These are phyloP conservation scores for Lasiurus cinereus DNA, from an alignment of 2,113 vertebrate genomes.

Conservation along the genomic window DNA sequence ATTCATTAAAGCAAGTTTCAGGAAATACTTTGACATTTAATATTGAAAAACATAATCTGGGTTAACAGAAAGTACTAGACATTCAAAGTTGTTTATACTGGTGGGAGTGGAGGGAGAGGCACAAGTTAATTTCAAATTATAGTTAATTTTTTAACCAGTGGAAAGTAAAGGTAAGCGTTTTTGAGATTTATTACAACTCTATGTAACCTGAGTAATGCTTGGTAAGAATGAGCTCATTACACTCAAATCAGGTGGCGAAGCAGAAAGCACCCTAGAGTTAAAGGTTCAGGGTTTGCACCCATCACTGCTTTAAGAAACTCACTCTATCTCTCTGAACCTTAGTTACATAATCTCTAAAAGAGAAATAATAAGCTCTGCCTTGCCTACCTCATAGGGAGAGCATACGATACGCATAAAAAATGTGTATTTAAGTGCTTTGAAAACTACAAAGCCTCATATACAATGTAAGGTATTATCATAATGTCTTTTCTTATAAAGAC, in stretches of 20 bases:
- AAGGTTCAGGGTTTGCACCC: not conserved
- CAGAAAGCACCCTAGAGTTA: not conserved
- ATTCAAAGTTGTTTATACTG: conserved; percentile 47
- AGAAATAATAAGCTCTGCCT: not conserved
- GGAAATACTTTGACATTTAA: conserved; percentile 74
- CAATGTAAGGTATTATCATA: conserved; percentile 43
- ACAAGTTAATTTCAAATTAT: conserved; percentile 14
- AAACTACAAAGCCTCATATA: conserved; percentile 29
- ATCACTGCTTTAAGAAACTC: conserved; percentile 2
- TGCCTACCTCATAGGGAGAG: not conserved
- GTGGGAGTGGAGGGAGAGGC: not conserved
- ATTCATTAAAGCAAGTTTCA: conserved; percentile 77
- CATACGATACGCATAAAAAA: not conserved
- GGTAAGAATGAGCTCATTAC: not conserved
- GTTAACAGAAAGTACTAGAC: conserved; percentile 64
- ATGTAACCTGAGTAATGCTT: not conserved
- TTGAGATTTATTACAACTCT: conserved; percentile 40
- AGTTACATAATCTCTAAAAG: not conserved
- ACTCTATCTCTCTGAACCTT: not conserved
- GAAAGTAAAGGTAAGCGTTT: not conserved
- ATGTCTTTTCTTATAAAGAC: conserved; percentile 48
- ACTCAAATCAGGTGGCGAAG: not conserved
- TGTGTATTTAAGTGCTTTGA: conserved; percentile 7
- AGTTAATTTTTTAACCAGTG: conserved; percentile 30
- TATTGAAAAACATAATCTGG: conserved; percentile 48